Base-by-base conservation (phyloP, 2,797 vertebrate genomes). In the Phalloptychus januarius region DNA sequence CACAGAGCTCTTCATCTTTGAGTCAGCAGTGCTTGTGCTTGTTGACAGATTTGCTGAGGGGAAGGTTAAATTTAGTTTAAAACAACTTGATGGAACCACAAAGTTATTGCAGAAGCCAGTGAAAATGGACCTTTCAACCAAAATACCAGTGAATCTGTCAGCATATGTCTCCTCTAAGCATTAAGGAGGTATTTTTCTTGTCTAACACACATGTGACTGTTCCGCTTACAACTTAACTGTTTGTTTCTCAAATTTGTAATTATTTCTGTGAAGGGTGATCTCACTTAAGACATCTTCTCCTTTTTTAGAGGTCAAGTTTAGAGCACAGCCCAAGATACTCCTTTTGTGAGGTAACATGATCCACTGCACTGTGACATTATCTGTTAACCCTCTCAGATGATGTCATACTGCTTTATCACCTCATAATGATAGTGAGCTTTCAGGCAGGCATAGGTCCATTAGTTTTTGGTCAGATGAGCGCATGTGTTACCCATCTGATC, bases 21-120 rank as follows among this genome's bases (percentile, higher is more conserved):
- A 70, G 67, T 80, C 77, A 83, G 78, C 72, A 20, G 23, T 54
- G 1, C 56, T 61, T 73, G 28, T 54, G 1, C 61, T 65, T 76
- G 72, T 72, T 85, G 88, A 86, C 75, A 80, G 75, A 52, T 56
- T 69, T 25, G 72, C 58, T 85, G 79, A 86, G 74, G 78, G 73
- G 72, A 75, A 83, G 80, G 79, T 86, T 76, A 61, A 73, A 79
- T 84, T 79, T 76, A 73, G 65, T 71, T 45, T 83, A 73, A 58
- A 71, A 80, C 16, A n/a, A 23, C 46, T 63, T 13, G 38, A 72
- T 54, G 1, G 36, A 77, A 42, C 10, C 10, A 69, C 10, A 54
- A 8, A 23, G 31, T 20, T 1, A 16, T 33, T 48, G 28, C 33
- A 31, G 23, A 18, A 40, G 65, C 23, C 40, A 38, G 38, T 40